Conservation (phyloP, 2,888 invertebrate genomes). For the Drosophila differens region DNA sequence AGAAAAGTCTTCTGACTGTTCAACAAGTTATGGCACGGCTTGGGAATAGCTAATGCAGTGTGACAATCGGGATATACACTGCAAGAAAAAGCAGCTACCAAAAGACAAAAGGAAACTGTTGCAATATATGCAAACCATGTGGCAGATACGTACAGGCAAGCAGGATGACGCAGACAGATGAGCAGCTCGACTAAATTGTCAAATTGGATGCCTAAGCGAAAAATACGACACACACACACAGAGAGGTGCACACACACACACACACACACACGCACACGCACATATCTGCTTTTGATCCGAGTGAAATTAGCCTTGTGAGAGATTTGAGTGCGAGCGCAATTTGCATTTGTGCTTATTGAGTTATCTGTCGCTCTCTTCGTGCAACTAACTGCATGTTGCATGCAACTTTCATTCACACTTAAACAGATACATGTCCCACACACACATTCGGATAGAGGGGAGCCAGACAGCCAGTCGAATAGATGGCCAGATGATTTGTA, state of each 20-base stretch:
- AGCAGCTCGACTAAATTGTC: not conserved
- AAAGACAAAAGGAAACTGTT: slow-evolving; percentile 49
- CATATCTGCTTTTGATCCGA: slow-evolving; percentile 36
- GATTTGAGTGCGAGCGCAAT: slow-evolving; percentile 61
- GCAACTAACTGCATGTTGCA: slow-evolving; percentile 62
- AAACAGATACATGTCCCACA: slow-evolving; percentile 48
- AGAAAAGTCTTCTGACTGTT: not conserved
- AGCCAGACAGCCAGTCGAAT: slow-evolving; percentile 7
- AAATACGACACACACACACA: not conserved
- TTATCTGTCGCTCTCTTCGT: slow-evolving; percentile 64
- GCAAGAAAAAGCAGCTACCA: slow-evolving; percentile 27
- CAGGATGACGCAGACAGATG: not conserved
- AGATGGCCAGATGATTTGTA: slow-evolving; percentile 73
- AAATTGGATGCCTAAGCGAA: not conserved
- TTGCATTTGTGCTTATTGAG: slow-evolving; percentile 79
- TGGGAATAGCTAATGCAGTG: not conserved
- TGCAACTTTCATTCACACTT: slow-evolving; percentile 74
- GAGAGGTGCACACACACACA: not conserved
- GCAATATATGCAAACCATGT: not conserved
- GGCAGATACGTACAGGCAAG: not conserved
- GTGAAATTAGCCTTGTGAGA: slow-evolving; percentile 57
- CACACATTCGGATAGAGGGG: too few relatives aligned
- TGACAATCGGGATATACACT: not conserved
- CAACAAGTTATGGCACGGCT: not conserved
- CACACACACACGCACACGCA: not conserved